phyloP scores from a whole-genome alignment of 2,113 vertebrate species.

The Etia nguti region DNA sequence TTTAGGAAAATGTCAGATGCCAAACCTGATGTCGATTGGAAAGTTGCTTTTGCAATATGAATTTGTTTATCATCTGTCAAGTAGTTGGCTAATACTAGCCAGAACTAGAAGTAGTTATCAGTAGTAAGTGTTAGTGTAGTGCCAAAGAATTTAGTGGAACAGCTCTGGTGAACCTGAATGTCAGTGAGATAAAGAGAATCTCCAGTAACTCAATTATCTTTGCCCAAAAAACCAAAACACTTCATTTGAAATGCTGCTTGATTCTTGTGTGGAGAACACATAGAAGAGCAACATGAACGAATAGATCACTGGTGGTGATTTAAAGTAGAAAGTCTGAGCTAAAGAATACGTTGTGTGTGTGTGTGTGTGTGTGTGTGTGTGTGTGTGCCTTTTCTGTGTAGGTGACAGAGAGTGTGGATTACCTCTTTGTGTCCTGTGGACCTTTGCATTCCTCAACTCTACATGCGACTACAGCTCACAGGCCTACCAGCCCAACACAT shows the following conservation, averaged over 20 bases:
- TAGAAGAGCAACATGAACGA: background rate
- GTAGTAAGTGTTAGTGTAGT: background rate
- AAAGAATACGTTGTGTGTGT: background rate
- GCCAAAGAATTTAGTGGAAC: background rate
- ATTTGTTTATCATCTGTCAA: background rate
- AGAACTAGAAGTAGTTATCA: background rate
- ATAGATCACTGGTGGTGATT: background rate
- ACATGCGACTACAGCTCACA: slow-evolving; percentile 32
- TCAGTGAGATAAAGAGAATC: background rate
- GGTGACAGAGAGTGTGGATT: slow-evolving; percentile 16
- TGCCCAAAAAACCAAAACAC: background rate
- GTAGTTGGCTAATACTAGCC: background rate
- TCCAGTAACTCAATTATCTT: background rate
- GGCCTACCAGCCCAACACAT: slow-evolving; percentile 3
- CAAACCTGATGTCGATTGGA: background rate
- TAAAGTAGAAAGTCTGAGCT: background rate
- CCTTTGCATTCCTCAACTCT: slow-evolving; percentile 47
- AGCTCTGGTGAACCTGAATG: background rate
- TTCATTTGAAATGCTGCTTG: background rate
- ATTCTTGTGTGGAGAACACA: background rate
- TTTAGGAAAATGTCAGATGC: background rate
- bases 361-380: background rate
- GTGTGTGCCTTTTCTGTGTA: background rate
- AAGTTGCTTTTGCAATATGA: background rate
- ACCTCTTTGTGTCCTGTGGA: slow-evolving; percentile 40